Conservation (phyloP, 2,113 vertebrate genomes). For the Strix uralensis region DNA sequence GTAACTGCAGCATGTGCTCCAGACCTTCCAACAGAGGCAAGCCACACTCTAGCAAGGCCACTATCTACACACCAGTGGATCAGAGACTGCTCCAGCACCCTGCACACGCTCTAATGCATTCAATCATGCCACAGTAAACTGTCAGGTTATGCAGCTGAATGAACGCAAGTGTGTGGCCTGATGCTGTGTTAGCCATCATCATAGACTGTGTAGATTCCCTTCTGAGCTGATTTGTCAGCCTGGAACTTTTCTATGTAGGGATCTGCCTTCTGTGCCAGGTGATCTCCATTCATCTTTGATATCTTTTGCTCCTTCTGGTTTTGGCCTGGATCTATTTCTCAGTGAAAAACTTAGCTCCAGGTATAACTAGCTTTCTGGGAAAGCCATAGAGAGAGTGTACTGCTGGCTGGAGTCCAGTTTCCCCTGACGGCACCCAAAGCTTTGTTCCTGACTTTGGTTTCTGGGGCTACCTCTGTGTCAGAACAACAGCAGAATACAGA, state of each 20-base stretch:
- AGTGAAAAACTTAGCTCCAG: neutral
- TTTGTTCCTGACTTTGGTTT: neutral
- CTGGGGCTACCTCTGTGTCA: neutral
- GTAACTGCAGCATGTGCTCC: neutral
- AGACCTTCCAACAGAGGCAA: neutral
- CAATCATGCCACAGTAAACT: neutral
- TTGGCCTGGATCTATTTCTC: neutral
- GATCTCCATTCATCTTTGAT: neutral
- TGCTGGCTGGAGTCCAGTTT: neutral
- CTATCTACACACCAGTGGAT: neutral
- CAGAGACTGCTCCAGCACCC: neutral
- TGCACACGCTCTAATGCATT: neutral
- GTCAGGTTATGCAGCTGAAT: neutral
- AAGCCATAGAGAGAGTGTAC: neutral
- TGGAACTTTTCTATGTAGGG: neutral
- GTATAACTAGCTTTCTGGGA: neutral
- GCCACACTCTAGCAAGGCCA: neutral
- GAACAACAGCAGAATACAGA: neutral
- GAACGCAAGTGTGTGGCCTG: neutral
- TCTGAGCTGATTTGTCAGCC: neutral
- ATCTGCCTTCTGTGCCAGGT: neutral
- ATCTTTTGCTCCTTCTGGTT: neutral
- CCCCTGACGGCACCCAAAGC: neutral
- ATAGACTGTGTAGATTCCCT: neutral
- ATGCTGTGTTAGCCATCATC: neutral